phyloP scores from a whole-genome alignment of 2,888 invertebrate genomes.

The Malacosoma neustria region DNA sequence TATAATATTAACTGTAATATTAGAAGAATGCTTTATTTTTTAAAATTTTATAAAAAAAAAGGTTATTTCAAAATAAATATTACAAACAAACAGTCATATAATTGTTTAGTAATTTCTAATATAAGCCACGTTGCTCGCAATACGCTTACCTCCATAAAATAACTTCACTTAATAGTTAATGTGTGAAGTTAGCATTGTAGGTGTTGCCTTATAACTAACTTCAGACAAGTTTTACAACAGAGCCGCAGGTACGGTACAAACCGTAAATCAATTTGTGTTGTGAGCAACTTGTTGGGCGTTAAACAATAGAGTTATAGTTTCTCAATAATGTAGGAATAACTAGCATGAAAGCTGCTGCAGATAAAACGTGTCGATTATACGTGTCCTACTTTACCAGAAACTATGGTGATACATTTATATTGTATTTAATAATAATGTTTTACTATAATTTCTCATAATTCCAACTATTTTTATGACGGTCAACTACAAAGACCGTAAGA shows the following conservation, averaged over 20 bases:
- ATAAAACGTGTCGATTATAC: neutral
- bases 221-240: neutral
- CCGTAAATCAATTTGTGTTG: neutral
- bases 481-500: no score
- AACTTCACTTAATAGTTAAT: neutral
- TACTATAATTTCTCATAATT: no score
- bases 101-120: no score
- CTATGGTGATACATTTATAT: no score
- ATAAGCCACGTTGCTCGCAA: neutral
- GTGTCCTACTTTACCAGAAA: no score
- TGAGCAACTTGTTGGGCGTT: neutral
- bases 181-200: neutral
- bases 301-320: neutral
- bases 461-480: no score
- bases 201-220: neutral
- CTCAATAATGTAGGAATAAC: neutral
- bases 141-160: neutral
- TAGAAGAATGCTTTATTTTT: no score
- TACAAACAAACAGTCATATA: no score
- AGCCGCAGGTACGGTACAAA: neutral
- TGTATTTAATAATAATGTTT: no score
- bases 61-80: no score
- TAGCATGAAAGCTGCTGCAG: neutral
- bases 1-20: no score
- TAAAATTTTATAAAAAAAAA: no score